phyloP scores from a whole-genome alignment of 2,888 invertebrate species.

The Strigamia crassipes region DNA sequence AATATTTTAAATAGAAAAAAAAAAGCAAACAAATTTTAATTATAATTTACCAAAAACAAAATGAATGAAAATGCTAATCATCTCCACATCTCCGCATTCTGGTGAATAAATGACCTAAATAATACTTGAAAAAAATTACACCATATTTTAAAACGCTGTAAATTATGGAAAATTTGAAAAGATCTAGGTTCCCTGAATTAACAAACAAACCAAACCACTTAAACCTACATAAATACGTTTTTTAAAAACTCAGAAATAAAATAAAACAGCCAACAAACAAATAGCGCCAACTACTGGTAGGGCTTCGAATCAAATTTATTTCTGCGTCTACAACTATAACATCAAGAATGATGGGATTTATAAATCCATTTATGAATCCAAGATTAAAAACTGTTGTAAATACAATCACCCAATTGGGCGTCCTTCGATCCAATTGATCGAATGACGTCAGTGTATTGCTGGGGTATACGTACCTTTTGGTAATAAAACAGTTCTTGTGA shows the following conservation, averaged over 20 bases:
- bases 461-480: no score
- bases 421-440: no score
- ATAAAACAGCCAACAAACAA: background rate
- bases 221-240: no score
- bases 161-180: background rate
- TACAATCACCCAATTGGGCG: no score
- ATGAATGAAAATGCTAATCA: background rate
- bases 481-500: no score
- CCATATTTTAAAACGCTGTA: background rate
- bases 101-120: background rate
- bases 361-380: background rate
- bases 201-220: no score
- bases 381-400: background rate
- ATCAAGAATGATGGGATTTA: no score
- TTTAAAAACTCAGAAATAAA: no score
- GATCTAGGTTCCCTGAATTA: background rate
- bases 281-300: background rate
- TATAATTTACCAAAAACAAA: background rate
- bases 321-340: no score
- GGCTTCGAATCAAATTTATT: background rate
- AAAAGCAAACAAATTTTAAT: background rate
- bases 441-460: no score
- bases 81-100: background rate
- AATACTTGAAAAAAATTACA: background rate
- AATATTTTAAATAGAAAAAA: background rate